phyloP scores from a whole-genome alignment of 1,140 invertebrate species.

The Sitophilus oryzae region DNA sequence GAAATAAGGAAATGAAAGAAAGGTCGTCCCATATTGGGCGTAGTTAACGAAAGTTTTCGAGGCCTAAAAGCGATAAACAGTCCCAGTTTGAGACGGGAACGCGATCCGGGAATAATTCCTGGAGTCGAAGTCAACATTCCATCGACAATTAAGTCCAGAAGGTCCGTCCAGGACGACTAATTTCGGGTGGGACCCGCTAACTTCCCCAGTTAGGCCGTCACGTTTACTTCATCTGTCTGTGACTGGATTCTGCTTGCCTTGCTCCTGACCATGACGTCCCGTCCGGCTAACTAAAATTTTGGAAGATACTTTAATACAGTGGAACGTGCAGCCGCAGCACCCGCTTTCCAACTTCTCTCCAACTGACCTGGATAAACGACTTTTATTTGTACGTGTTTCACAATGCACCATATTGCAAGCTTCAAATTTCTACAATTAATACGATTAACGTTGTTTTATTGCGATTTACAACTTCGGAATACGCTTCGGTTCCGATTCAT shows the following conservation, averaged over 20 bases:
- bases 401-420: conserved; percentile 22
- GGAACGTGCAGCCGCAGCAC: conserved; percentile 17
- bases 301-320: conserved; percentile 28
- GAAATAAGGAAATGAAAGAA: too few species aligned
- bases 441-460: conserved; percentile 22
- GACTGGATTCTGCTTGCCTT: conserved; percentile 27
- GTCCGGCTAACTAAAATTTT: conserved; percentile 25
- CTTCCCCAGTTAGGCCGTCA: conserved; percentile 24
- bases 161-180: conserved; percentile 15
- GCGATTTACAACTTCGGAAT: conserved; percentile 22
- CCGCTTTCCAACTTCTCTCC: conserved; percentile 18
- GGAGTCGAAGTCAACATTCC: conserved; percentile 23
- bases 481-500: conserved; percentile 16
- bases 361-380: conserved; percentile 25
- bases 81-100: conserved; percentile 17
- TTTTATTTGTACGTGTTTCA: conserved; percentile 25
- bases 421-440: conserved; percentile 26
- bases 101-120: conserved; percentile 18
- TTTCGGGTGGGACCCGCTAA: conserved; percentile 25
- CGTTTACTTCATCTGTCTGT: conserved; percentile 29
- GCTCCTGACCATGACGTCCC: conserved; percentile 23
- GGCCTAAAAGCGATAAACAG: too few species aligned
- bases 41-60: too few species aligned
- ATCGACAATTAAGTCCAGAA: conserved; percentile 22
- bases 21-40: too few species aligned